These are phyloP conservation scores for Seriola aureovittata DNA, from an alignment of 2,113 vertebrate species.

Conservation along the genomic window DNA sequence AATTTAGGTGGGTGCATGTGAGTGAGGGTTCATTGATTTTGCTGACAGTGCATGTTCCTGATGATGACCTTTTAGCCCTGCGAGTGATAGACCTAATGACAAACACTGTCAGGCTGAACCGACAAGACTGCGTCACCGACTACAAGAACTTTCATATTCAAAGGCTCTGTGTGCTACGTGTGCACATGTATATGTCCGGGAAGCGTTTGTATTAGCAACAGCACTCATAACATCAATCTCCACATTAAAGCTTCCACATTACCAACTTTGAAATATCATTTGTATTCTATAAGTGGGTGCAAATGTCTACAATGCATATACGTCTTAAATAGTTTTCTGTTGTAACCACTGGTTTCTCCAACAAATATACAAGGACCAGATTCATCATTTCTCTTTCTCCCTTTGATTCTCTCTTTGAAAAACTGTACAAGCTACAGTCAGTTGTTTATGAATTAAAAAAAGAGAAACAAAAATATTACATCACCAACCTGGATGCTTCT, in stretches of 20 bases:
- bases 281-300: too few relatives aligned
- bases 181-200: background rate
- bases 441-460: too few relatives aligned
- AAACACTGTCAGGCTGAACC: conserved; percentile 28
- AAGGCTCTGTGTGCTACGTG: background rate
- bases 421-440: too few relatives aligned
- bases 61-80: background rate
- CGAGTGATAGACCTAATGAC: conserved; percentile 28
- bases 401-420: too few relatives aligned
- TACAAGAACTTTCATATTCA: conserved; percentile 19
- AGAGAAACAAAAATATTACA: background rate
- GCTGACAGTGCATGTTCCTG: background rate
- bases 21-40: background rate
- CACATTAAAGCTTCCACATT: background rate
- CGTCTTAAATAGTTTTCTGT: too few relatives aligned
- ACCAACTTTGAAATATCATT: background rate
- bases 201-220: background rate
- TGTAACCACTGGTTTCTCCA: too few relatives aligned
- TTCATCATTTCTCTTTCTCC: too few relatives aligned
- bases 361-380: too few relatives aligned
- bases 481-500: background rate
- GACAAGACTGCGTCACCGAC: conserved; percentile 17
- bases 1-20: background rate
- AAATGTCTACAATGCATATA: too few relatives aligned
- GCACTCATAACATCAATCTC: background rate